Percentiles rank a stretch among this genome's conserved stretches.
Conservation (phyloP, 2,113 vertebrate species). For the Seriola quinqueradiata region DNA sequence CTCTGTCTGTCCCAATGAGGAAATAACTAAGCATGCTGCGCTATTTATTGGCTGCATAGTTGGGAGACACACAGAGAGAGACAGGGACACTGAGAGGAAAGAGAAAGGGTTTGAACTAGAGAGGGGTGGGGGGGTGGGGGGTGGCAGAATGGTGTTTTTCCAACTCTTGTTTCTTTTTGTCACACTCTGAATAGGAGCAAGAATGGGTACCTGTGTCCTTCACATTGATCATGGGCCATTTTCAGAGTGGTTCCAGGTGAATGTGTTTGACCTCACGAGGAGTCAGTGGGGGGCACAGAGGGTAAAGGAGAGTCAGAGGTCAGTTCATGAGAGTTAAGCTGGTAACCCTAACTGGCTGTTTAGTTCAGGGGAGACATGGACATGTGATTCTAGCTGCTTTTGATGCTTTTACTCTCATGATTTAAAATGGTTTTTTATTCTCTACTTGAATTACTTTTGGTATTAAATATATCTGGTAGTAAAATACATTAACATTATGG, state of each 20-base stretch:
- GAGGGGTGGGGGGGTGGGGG: neutral
- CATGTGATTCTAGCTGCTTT: neutral
- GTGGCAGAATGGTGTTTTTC: slow-evolving; percentile 17
- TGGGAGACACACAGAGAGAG: slow-evolving; percentile 24
- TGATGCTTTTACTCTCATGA: neutral
- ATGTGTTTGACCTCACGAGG: slow-evolving; percentile 12
- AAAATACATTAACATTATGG: neutral
- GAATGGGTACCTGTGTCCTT: slow-evolving; percentile 28
- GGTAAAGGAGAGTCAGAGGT: slow-evolving; percentile 15
- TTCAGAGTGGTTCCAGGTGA: slow-evolving; percentile 12
- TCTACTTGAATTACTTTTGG: neutral
- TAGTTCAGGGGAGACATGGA: neutral
- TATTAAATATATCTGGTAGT: neutral
- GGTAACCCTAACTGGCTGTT: neutral
- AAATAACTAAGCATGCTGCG: slow-evolving; percentile 67
- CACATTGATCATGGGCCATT: neutral
- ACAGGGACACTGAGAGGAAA: slow-evolving; percentile 16
- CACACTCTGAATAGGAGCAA: slow-evolving; percentile 7
- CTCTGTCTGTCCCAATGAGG: slow-evolving; percentile 75
- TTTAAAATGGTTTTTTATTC: neutral
- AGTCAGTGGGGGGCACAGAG: slow-evolving; percentile 3
- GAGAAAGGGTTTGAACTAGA: slow-evolving; percentile 18
- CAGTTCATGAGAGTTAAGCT: slow-evolving; percentile 2
- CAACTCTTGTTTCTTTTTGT: slow-evolving; percentile 30
- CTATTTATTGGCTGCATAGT: slow-evolving; percentile 54